phyloP scores from a whole-genome alignment of 2,113 vertebrate genomes.

The Nothoprocta perdicaria region DNA sequence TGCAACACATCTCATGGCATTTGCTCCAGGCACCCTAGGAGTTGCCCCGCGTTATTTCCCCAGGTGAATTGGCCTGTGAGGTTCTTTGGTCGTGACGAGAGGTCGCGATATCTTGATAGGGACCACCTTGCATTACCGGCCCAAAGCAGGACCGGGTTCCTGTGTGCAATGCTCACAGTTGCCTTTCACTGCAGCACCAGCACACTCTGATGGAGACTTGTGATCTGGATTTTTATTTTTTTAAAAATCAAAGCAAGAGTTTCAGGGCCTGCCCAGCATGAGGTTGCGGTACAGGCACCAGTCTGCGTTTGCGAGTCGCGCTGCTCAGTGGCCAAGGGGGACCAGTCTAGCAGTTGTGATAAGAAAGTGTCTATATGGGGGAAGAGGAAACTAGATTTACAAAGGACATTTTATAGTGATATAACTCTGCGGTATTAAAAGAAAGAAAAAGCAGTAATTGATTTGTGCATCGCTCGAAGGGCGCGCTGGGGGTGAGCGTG shows the following conservation, averaged over 20 bases:
- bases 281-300: neutral
- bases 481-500: neutral
- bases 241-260: neutral
- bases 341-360: neutral
- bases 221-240: neutral
- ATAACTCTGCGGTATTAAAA: neutral
- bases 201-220: neutral
- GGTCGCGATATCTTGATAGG: no score
- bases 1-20: neutral
- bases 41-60: no score
- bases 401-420: neutral
- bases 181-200: neutral
- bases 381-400: neutral
- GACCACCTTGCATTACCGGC: no score
- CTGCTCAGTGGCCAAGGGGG: neutral
- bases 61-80: no score
- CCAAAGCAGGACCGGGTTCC: no score
- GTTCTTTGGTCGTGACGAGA: no score
- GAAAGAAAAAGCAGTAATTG: neutral
- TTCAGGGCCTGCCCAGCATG: neutral
- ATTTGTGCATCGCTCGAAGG: neutral
- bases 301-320: neutral
- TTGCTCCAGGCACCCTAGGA: neutral
- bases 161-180: neutral
- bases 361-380: neutral